Percentiles rank a stretch among this genome's conserved stretches.
Evolutionary conservation across 2,113 vertebrate species (phyloP).

Genomic region (Emydura subglobosa): DNA sequence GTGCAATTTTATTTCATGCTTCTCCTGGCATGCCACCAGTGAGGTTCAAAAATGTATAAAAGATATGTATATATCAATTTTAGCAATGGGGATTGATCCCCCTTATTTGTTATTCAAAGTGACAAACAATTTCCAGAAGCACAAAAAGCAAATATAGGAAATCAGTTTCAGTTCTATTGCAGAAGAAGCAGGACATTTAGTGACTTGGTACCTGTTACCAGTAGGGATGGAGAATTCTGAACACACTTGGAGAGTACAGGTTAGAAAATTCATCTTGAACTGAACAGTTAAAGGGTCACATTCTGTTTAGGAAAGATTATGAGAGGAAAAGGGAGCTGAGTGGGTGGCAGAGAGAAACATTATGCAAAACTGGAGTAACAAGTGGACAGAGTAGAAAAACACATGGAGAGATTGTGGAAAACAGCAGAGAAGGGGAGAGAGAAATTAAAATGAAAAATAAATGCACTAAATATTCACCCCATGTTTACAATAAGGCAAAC

Average conservation of each 20-base stretch:
- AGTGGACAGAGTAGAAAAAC: not conserved
- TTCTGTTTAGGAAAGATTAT: not conserved
- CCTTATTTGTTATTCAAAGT: not conserved
- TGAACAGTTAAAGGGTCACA: not conserved
- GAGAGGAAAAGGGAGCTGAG: not conserved
- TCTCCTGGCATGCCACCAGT: not conserved
- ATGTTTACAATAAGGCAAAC: not conserved
- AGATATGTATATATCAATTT: not conserved
- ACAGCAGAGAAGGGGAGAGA: not conserved
- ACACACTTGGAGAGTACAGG: not conserved
- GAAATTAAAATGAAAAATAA: not conserved
- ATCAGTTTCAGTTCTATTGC: not conserved
- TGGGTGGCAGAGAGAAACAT: not conserved
- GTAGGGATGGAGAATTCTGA: not conserved
- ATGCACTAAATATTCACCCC: not conserved
- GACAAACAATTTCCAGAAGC: not conserved
- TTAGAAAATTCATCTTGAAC: not conserved
- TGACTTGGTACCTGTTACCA: not conserved
- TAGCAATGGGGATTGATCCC: not conserved
- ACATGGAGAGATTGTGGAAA: not conserved
- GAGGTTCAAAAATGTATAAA: not conserved
- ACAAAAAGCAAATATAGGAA: not conserved
- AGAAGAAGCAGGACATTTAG: not conserved
- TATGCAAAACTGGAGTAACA: not conserved
- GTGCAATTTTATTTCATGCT: not conserved